phyloP scores from a whole-genome alignment of 1,140 invertebrate species.

The Diorhabda elongata region DNA sequence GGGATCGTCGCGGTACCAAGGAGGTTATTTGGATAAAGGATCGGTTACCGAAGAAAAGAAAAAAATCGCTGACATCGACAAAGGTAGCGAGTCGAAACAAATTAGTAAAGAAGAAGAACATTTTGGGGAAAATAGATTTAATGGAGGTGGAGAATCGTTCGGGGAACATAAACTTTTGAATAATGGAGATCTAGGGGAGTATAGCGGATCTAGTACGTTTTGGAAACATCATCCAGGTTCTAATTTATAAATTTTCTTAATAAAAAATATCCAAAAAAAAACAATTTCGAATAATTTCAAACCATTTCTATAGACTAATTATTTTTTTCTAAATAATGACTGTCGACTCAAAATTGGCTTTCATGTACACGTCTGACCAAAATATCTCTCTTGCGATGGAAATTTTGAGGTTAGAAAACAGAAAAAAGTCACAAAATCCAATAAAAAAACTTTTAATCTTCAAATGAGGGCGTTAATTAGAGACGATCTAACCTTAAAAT shows the following conservation, averaged over 20 bases:
- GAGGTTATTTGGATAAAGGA: slow-evolving; percentile 53
- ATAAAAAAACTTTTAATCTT: too few relatives aligned
- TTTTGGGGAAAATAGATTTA: slow-evolving; percentile 54
- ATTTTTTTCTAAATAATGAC: too few relatives aligned
- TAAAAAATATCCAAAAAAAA: not conserved
- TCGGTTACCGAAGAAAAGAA: slow-evolving; percentile 52
- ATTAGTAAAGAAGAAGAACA: slow-evolving; percentile 54
- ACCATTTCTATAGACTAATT: too few relatives aligned
- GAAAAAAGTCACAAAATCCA: too few relatives aligned
- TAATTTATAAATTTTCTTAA: not conserved
- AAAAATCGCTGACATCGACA: slow-evolving; percentile 53
- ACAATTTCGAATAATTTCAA: not conserved
- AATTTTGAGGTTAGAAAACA: too few relatives aligned
- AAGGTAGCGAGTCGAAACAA: slow-evolving; percentile 52
- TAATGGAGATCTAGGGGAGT: slow-evolving; percentile 52
- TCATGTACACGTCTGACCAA: too few relatives aligned
- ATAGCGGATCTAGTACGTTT: slow-evolving; percentile 51
- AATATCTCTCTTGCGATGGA: too few relatives aligned
- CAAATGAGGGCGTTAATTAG: too few relatives aligned
- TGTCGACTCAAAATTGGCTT: too few relatives aligned
- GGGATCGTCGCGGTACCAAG: slow-evolving; percentile 51
- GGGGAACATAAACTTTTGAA: slow-evolving; percentile 46
- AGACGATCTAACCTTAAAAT: too few relatives aligned
- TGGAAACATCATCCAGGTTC: slow-evolving; percentile 37
- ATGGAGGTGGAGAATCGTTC: slow-evolving; percentile 50